A percentile compares a stretch with the other conserved stretches of the same genome.
phyloP scores from a whole-genome alignment of 2,113 vertebrate genomes.

The Poecile atricapillus region DNA sequence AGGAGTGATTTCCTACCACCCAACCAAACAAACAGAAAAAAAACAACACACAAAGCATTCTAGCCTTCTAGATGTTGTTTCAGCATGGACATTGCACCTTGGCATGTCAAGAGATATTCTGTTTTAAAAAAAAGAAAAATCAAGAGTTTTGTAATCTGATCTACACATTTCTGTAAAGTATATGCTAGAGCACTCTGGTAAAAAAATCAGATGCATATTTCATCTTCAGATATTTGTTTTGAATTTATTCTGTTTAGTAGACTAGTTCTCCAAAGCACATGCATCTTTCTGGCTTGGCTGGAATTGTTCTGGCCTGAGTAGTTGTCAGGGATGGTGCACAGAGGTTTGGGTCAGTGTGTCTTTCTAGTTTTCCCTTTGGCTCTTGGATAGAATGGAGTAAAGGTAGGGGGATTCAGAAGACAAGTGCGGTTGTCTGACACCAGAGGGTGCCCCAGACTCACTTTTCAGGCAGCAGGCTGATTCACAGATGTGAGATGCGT shows the following conservation, averaged over 20 bases:
- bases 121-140: neutral
- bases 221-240: neutral
- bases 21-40: neutral
- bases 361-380: neutral
- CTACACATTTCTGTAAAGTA: neutral
- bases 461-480: neutral
- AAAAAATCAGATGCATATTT: neutral
- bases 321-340: neutral
- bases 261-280: neutral
- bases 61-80: neutral
- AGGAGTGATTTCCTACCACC: neutral
- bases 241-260: neutral
- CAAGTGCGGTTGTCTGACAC: neutral
- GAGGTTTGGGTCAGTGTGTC: neutral
- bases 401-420: neutral
- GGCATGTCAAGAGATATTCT: neutral
- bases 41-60: neutral
- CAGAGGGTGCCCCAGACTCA: slow-evolving; percentile 75
- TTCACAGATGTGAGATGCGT: neutral
- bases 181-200: neutral
- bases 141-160: neutral
- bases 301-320: neutral
- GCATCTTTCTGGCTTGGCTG: neutral
- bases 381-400: neutral
- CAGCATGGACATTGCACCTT: neutral